Conservation (phyloP, 2,888 invertebrate species). For the Phania funesta region DNA sequence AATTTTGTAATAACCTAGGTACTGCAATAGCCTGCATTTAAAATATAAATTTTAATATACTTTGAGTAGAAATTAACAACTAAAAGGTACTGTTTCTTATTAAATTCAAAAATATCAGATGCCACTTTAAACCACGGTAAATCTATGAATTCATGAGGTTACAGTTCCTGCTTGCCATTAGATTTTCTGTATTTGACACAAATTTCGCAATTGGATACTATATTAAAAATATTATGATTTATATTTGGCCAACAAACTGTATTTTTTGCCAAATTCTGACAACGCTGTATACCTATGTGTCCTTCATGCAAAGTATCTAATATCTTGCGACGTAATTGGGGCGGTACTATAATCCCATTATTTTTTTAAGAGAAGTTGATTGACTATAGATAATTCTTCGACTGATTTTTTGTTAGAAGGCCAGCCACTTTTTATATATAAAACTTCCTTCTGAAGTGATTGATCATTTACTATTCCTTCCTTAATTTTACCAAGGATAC, state of each 20-base stretch:
- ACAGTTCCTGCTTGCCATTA: neutral
- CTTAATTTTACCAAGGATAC: neutral
- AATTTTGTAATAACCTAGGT: too few species aligned
- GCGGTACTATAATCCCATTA: slow-evolving; percentile 33
- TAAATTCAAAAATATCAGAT: slow-evolving; percentile 21
- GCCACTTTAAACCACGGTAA: slow-evolving; percentile 36
- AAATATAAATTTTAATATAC: neutral
- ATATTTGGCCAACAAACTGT: slow-evolving; percentile 62
- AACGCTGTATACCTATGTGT: slow-evolving; percentile 52
- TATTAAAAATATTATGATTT: slow-evolving; percentile 51
- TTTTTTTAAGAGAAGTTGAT: slow-evolving; percentile 46
- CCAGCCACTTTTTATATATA: slow-evolving; percentile 31
- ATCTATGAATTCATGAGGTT: slow-evolving; percentile 6
- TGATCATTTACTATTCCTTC: neutral
- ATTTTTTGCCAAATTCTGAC: slow-evolving; percentile 48
- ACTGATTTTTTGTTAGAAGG: slow-evolving; percentile 25
- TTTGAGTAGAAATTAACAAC: neutral
- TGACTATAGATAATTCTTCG: neutral
- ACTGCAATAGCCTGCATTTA: slow-evolving; percentile 3
- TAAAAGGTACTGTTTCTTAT: neutral
- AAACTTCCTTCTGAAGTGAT: neutral
- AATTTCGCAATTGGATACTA: slow-evolving; percentile 22
- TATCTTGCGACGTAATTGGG: slow-evolving; percentile 24
- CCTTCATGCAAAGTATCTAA: slow-evolving; percentile 44
- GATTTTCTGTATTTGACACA: slow-evolving; percentile 16